A percentile compares a stretch with the other conserved stretches of the same genome.
These are phyloP conservation scores for Brachionus manjavacas DNA, from an alignment of 1,140 invertebrate genomes.

Conservation along the genomic window DNA sequence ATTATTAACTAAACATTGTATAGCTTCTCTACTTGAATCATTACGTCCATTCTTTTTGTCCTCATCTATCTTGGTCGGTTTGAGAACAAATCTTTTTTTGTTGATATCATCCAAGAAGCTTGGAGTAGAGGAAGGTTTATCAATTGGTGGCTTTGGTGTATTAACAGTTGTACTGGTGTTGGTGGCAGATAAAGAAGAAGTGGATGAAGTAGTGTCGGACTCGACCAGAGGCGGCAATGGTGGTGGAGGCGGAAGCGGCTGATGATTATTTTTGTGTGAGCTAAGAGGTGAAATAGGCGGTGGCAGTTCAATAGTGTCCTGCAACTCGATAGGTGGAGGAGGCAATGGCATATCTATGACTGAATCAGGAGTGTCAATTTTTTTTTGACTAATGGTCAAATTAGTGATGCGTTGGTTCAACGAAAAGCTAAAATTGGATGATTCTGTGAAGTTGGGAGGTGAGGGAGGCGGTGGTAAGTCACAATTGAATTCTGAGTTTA, in stretches of 20 bases:
- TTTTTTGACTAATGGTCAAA: not conserved
- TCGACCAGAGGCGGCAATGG: slow-evolving; percentile 26
- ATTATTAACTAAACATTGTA: slow-evolving; percentile 39
- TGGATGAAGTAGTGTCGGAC: slow-evolving; percentile 29
- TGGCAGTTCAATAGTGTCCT: not conserved
- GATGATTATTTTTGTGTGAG: not conserved
- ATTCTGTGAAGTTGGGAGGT: slow-evolving; percentile 3
- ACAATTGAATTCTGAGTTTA: not conserved
- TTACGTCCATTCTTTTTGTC: not conserved
- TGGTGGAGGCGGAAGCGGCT: slow-evolving; percentile 15
- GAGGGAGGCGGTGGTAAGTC: slow-evolving; percentile 35
- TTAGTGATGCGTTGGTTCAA: not conserved
- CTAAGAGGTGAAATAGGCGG: not conserved
- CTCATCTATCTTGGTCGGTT: slow-evolving; percentile 27
- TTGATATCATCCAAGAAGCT: slow-evolving; percentile 37
- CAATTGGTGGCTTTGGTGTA: not conserved
- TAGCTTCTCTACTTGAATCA: not conserved
- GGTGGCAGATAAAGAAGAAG: not conserved
- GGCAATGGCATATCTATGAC: slow-evolving; percentile 7
- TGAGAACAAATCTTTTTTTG: slow-evolving; percentile 27
- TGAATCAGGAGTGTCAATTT: not conserved
- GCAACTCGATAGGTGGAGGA: not conserved
- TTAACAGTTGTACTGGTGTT: not conserved
- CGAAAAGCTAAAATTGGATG: not conserved
- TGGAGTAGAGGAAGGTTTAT: not conserved